Base-by-base conservation (phyloP, 2,113 vertebrate genomes). In the Chionomys nivalis region DNA sequence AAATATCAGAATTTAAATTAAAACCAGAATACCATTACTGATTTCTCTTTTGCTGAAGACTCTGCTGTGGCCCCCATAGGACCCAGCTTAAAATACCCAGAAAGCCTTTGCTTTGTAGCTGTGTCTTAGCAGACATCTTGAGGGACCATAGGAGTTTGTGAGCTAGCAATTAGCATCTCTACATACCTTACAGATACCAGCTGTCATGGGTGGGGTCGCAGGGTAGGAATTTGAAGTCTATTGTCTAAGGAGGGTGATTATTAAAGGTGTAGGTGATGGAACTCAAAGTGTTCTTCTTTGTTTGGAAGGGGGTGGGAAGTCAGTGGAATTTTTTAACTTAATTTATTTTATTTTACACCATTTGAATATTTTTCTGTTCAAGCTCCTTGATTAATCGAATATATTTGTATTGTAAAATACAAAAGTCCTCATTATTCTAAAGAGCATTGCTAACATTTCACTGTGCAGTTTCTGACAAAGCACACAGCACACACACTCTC, bases 201-300 rank as follows among this genome's bases (percentile, higher is more conserved):
- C 61, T 17, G n/a, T 26, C 16, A 28, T 44, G 33, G 91, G 13
- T 47, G 44, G 83, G 42, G 36, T 42, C 5, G 61, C 16, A 85
- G 52, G 44, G 58, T 11, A 36, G 55, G 44, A 76, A 68, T 79
- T 66, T 61, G 8, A 14, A 89, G 33, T 66, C 75, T 85, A 75
- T 44, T 87, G 9, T 63, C 61, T 92, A 76, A 87, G 88, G 85
- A 86, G 3, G 55, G 90, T 93, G 19, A 63, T 91, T 90, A n/a
- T 89, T 82, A 28, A 4, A n/a, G 47, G 83, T 66, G 63, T 68
- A 86, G 63, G 83, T 66, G 63, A 86, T 47, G 31, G 83, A 86
- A 55, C 19, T 28, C 42, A 76, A 86, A 49, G 3, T 77, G 63
- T 63, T 85, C 19, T 52, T 76, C 77, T 95, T 94, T 33, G 73